Conservation (phyloP, 2,113 vertebrate species). For the Myotis davidii region DNA sequence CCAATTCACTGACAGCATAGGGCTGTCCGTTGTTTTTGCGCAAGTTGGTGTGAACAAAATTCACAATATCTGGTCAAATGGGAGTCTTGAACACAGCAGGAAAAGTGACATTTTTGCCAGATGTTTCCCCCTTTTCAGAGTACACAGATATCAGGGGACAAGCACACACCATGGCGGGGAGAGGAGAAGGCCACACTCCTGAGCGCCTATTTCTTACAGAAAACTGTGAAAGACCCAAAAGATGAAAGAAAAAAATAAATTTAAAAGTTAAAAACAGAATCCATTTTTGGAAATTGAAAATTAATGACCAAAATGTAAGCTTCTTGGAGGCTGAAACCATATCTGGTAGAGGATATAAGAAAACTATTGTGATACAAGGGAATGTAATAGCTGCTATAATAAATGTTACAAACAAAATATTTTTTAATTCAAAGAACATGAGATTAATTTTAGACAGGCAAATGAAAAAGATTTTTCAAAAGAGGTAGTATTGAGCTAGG, state of each 20-base stretch:
- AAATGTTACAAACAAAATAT: neutral
- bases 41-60: too few species aligned
- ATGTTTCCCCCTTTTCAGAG: too few species aligned
- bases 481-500: neutral
- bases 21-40: too few species aligned
- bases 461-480: conserved; percentile 8
- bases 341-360: neutral
- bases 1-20: too few species aligned
- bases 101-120: too few species aligned
- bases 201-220: neutral
- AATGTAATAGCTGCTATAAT: neutral
- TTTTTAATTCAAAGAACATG: neutral
- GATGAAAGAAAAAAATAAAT: neutral
- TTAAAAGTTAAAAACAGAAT: neutral
- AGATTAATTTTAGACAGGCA: neutral
- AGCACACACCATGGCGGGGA: too few species aligned
- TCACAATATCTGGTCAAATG: too few species aligned
- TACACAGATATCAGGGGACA: too few species aligned
- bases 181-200: too few species aligned
- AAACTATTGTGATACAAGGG: neutral
- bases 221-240: neutral
- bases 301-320: neutral
- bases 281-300: neutral
- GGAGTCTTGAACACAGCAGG: too few species aligned
- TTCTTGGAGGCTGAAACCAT: neutral